A percentile compares a stretch with the other conserved stretches of the same genome.
Conservation (phyloP, 2,797 vertebrate genomes). For the Alosa sapidissima region DNA sequence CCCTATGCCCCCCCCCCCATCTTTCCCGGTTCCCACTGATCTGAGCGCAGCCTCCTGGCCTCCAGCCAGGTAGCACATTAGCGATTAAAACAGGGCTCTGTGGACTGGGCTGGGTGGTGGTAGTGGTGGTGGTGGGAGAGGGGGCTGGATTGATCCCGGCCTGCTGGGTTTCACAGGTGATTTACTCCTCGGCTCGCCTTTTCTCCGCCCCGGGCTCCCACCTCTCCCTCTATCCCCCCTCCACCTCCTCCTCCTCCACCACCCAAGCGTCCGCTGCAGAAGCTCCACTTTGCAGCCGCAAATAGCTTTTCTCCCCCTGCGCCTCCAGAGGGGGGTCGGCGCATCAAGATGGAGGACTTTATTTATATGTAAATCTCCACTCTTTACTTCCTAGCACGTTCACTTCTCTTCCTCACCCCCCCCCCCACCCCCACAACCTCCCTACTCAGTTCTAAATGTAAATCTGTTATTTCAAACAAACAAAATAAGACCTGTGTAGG, state of each 20-base stretch:
- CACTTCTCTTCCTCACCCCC: neutral
- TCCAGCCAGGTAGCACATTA: conserved; percentile 72
- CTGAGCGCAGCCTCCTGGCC: conserved; percentile 53
- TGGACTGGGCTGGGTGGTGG: neutral
- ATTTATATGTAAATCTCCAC: conserved; percentile 76
- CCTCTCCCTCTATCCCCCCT: no score
- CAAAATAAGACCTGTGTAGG: neutral
- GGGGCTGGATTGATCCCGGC: conserved; percentile 66
- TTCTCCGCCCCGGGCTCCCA: neutral
- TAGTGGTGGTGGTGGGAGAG: neutral
- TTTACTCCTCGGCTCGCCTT: conserved; percentile 58
- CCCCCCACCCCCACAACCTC: neutral
- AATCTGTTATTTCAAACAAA: neutral
- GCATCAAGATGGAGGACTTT: conserved; percentile 69
- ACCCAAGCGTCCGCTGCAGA: neutral
- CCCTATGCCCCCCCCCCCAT: neutral
- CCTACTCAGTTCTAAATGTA: conserved; percentile 16
- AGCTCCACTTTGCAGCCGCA: neutral
- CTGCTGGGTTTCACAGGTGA: conserved; percentile 61
- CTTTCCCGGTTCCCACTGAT: neutral
- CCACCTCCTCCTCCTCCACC: neutral
- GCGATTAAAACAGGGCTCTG: conserved; percentile 62
- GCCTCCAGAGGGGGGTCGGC: neutral
- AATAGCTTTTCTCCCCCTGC: neutral
- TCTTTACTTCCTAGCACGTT: conserved; percentile 53